Percentiles rank a stretch among this genome's conserved stretches.
These are phyloP conservation scores for Leistus spinibarbis DNA, from an alignment of 2,888 invertebrate genomes.

Conservation along the genomic window DNA sequence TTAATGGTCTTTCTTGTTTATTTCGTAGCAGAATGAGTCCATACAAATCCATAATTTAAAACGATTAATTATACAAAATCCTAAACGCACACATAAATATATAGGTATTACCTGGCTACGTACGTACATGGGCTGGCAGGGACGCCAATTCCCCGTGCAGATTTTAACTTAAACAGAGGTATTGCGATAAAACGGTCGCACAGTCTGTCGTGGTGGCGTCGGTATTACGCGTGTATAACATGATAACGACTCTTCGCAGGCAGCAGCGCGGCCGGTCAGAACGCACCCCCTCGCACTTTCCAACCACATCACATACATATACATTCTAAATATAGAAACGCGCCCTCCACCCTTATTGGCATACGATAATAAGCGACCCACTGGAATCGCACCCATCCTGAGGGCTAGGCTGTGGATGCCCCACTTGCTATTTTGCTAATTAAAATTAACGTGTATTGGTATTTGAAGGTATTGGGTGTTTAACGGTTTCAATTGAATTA, in stretches of 20 bases:
- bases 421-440: not conserved
- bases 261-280: not conserved
- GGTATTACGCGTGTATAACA: not conserved
- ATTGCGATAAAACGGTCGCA: not conserved
- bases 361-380: not conserved
- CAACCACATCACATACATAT: not conserved
- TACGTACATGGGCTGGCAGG: not conserved
- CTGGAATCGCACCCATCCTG: not conserved
- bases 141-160: not conserved
- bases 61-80: not conserved
- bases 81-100: too few relatives aligned
- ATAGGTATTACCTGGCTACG: too few relatives aligned
- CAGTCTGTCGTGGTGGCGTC: not conserved
- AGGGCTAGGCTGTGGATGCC: not conserved
- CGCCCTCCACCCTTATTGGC: not conserved
- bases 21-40: not conserved
- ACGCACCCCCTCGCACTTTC: not conserved
- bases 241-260: not conserved
- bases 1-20: not conserved
- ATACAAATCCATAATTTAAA: not conserved
- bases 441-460: not conserved
- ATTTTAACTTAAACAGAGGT: not conserved
- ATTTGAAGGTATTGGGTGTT: not conserved
- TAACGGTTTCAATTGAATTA: not conserved
- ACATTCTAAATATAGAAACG: not conserved